phyloP scores from a whole-genome alignment of 2,888 invertebrate species.

The Tribolium freemani region DNA sequence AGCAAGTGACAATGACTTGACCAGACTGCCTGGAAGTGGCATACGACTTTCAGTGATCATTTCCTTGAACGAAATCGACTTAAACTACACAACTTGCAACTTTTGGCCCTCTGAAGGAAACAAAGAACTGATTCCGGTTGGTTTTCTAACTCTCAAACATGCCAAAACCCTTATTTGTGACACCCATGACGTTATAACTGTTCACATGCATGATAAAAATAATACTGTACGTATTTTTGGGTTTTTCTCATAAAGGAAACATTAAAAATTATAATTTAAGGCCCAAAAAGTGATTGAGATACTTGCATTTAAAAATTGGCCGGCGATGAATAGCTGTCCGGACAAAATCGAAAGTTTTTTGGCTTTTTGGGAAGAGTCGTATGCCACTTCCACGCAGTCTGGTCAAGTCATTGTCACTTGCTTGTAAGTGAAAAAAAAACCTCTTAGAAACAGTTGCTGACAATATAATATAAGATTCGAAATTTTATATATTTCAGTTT shows the following conservation, averaged over 20 bases:
- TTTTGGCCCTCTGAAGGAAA: conserved; percentile 52
- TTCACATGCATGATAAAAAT: not conserved
- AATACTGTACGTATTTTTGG: not conserved
- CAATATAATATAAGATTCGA: no score
- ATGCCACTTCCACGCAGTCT: conserved; percentile 59
- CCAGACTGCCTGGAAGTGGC: conserved; percentile 66
- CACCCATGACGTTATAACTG: conserved; percentile 3
- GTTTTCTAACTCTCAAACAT: conserved; percentile 54
- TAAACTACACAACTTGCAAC: conserved; percentile 59
- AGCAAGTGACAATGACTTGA: conserved; percentile 65
- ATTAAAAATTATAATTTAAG: not conserved
- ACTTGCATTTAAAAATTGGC: conserved; percentile 62
- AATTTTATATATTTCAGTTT: no score
- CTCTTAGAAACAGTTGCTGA: no score
- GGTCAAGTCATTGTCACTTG: conserved; percentile 64
- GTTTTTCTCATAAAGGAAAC: not conserved
- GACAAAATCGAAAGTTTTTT: conserved; percentile 59
- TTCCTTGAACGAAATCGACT: conserved; percentile 64
- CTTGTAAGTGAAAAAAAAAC: conserved; percentile 62
- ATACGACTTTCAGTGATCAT: conserved; percentile 64
- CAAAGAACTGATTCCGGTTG: conserved; percentile 53
- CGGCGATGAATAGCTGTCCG: conserved; percentile 52
- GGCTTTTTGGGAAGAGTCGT: conserved; percentile 62
- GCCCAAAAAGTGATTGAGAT: conserved; percentile 44
- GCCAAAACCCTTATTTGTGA: not conserved